phyloP scores from a whole-genome alignment of 1,140 invertebrate genomes.

The Eueides isabella region DNA sequence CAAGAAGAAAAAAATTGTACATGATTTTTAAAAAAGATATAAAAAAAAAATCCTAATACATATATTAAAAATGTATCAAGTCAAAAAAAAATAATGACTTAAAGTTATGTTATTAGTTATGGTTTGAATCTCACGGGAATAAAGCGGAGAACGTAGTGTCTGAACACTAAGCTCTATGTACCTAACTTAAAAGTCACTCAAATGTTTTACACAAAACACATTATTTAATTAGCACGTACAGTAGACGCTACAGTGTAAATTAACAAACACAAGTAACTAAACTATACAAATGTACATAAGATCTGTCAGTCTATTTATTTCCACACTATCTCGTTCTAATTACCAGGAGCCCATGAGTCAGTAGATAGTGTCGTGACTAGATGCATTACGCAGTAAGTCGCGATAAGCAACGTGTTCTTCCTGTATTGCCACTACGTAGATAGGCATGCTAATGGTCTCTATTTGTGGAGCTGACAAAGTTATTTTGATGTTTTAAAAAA shows the following conservation, averaged over 20 bases:
- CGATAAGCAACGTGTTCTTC: conserved; percentile 33
- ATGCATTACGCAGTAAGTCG: conserved; percentile 21
- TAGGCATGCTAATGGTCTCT: conserved; percentile 23
- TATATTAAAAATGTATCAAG: too few species aligned
- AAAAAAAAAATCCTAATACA: too few species aligned
- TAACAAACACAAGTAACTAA: neutral
- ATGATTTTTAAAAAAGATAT: too few species aligned
- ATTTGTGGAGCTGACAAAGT: neutral
- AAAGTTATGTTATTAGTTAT: too few species aligned
- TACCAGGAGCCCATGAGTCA: conserved; percentile 41
- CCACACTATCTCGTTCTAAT: conserved; percentile 46
- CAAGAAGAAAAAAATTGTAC: too few species aligned
- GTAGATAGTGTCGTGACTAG: conserved; percentile 39
- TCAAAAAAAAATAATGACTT: too few species aligned
- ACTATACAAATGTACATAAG: neutral
- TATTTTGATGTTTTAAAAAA: neutral
- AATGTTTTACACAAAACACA: too few species aligned
- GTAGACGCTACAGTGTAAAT: neutral
- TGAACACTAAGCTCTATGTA: too few species aligned
- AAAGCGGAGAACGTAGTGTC: too few species aligned
- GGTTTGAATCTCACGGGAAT: too few species aligned
- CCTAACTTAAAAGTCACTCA: too few species aligned
- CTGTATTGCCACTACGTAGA: conserved; percentile 22
- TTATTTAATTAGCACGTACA: too few species aligned
- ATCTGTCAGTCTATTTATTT: conserved; percentile 35